Conservation (phyloP, 1,140 invertebrate genomes). For the Xylocopa sonorina region DNA sequence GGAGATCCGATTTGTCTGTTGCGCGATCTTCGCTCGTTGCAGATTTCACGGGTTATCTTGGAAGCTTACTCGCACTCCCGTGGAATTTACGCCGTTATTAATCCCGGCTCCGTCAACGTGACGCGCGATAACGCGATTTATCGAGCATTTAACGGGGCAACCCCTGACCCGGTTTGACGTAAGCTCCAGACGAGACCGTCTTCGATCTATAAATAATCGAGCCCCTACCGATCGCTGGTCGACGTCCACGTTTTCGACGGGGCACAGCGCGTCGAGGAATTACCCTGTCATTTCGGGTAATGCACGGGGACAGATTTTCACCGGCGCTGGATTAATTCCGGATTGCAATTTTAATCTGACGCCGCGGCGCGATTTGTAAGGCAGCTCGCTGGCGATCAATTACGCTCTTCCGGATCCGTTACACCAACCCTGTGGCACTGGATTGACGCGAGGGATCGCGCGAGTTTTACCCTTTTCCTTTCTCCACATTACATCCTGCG, state of each 20-base stretch:
- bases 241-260: not conserved
- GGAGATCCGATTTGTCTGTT: not conserved
- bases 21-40: not conserved
- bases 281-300: conserved; percentile 31
- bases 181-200: conserved; percentile 3
- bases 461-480: too few species aligned
- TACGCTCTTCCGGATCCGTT: not conserved
- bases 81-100: conserved; percentile 18
- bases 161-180: not conserved
- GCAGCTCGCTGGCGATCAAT: not conserved
- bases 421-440: too few species aligned
- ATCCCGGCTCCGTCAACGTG: not conserved
- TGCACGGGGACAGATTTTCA: conserved; percentile 22
- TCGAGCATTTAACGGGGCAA: not conserved
- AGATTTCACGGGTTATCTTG: not conserved
- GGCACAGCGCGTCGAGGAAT: conserved; percentile 41
- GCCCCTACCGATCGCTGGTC: conserved; percentile 34
- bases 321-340: conserved; percentile 44
- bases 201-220: conserved; percentile 40
- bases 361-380: not conserved
- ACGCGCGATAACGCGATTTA: conserved; percentile 24
- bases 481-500: too few species aligned
- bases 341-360: conserved; percentile 46
- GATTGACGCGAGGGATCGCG: too few species aligned
- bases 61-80: not conserved